Evolutionary conservation across 1,140 invertebrate species (phyloP), one percentile per base, ranked within the genome.

Genomic region (Harpegnathos saltator): DNA sequence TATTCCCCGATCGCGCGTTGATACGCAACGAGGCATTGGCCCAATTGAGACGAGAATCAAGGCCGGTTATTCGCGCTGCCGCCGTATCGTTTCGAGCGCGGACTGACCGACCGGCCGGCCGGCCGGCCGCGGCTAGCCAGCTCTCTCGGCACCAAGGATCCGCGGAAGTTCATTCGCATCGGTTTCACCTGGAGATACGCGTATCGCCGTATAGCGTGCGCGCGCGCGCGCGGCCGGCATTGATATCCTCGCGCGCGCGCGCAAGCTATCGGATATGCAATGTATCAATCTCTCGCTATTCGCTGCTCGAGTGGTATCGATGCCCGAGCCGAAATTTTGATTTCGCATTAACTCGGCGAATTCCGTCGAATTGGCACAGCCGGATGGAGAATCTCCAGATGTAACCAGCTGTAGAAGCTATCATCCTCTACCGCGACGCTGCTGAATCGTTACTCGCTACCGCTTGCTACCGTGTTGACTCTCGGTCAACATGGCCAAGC

Each of bases 1-100:
- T 44, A 75, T 48, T 69, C 22, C 52, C 69, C 12, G 63, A 78
- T 58, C 52, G 33, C 33, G 14, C 33, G 75, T 68, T 44, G 63
- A 44, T 80, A 78, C 22, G 74, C 26, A 68, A 78, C 65, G 75
- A 80, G 66, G 38, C 33, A 69, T 58, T 80, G 65, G 65, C 24
- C 75, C 69, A 80, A 80, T 80, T 80, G 65, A 80, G 33, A 15
- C 24, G 33, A 44, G 38, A 80, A 80, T 80, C 75, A 71, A 69
- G 75, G 75, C 69, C 52, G 17, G 38, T 9, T 44, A 44, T 44
- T 44, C 38, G 26, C 62, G 1, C 63, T n/a, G n/a, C 63, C 24
- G n/a, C 19, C 1, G 44, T 54, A 66, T 68, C 66, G 29, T 69
- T 68, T 69, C 75, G 50, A n/a, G n/a, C n/a, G n/a, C n/a, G n/a